Evolutionary conservation across 2,888 invertebrate genomes (phyloP).

Genomic region (Ecliptopera silaceata): DNA sequence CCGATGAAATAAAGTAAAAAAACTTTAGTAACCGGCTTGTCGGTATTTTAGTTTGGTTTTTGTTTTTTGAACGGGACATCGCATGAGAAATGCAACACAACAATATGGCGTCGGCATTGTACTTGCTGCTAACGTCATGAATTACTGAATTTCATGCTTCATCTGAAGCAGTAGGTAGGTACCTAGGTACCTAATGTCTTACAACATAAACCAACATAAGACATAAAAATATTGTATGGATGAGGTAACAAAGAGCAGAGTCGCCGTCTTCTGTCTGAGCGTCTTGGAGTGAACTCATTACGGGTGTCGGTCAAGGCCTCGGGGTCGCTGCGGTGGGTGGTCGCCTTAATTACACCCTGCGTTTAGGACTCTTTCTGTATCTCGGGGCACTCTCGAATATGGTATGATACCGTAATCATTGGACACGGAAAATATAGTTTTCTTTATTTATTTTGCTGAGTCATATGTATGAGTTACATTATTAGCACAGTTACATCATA

Average conservation of each 20-base stretch:
- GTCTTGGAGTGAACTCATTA: constrained; percentile 73
- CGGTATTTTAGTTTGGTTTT: constrained; percentile 80
- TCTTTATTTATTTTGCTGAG: too few relatives aligned
- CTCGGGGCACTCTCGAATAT: constrained; percentile 18
- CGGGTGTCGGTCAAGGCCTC: constrained; percentile 81
- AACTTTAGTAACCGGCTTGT: constrained; percentile 80
- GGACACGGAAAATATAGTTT: background rate
- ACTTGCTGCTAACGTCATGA: constrained; percentile 8
- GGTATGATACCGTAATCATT: constrained; percentile 12
- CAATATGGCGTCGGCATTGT: constrained; percentile 72
- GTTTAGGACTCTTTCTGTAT: constrained; percentile 59
- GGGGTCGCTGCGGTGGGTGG: constrained; percentile 79
- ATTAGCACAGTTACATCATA: too few relatives aligned
- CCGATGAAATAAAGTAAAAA: constrained; percentile 79
- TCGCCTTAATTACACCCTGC: constrained; percentile 79
- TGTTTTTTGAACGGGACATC: constrained; percentile 78
- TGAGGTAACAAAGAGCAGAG: constrained; percentile 43
- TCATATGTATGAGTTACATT: too few relatives aligned
- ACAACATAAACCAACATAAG: background rate
- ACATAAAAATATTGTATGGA: constrained; percentile 6
- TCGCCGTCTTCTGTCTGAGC: constrained; percentile 37
- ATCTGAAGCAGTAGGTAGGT: background rate
- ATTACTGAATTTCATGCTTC: background rate
- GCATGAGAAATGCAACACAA: constrained; percentile 81
- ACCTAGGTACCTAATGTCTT: too few relatives aligned